Percentiles rank a stretch among this genome's conserved stretches.
Conservation (phyloP, 1,140 invertebrate genomes). For the Reticulitermes speratus region DNA sequence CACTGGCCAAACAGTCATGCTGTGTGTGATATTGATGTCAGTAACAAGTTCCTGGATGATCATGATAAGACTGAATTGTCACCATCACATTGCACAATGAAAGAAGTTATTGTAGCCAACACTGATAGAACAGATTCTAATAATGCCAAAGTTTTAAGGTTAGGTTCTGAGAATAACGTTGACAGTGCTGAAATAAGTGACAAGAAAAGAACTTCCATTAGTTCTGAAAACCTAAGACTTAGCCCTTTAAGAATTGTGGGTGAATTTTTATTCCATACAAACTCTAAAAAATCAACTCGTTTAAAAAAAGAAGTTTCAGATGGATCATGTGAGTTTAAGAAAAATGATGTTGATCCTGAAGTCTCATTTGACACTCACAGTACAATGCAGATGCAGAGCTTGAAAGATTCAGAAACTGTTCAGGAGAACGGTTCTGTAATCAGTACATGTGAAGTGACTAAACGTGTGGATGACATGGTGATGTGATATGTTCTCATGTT, state of each 20-base stretch:
- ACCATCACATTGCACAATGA: not conserved
- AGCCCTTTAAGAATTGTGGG: slow-evolving; percentile 18
- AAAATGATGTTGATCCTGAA: not conserved
- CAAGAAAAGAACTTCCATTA: not conserved
- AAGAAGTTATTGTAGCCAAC: not conserved
- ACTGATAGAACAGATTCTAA: not conserved
- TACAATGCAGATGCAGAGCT: not conserved
- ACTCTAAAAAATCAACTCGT: not conserved
- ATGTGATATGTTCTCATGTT: not conserved
- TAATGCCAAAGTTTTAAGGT: not conserved
- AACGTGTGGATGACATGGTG: not conserved
- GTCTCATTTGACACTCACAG: not conserved
- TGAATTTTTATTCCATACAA: not conserved
- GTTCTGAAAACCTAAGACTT: not conserved
- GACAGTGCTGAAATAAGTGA: not conserved
- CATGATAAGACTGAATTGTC: not conserved
- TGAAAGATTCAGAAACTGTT: not conserved
- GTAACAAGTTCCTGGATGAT: not conserved
- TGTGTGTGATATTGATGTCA: not conserved
- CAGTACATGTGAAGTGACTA: not conserved
- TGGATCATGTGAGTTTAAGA: not conserved
- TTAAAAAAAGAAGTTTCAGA: not conserved
- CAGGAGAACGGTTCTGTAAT: not conserved
- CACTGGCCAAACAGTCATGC: not conserved
- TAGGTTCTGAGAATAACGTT: not conserved